phyloP scores from a whole-genome alignment of 2,797 vertebrate species.

The Darevskia mixta region DNA sequence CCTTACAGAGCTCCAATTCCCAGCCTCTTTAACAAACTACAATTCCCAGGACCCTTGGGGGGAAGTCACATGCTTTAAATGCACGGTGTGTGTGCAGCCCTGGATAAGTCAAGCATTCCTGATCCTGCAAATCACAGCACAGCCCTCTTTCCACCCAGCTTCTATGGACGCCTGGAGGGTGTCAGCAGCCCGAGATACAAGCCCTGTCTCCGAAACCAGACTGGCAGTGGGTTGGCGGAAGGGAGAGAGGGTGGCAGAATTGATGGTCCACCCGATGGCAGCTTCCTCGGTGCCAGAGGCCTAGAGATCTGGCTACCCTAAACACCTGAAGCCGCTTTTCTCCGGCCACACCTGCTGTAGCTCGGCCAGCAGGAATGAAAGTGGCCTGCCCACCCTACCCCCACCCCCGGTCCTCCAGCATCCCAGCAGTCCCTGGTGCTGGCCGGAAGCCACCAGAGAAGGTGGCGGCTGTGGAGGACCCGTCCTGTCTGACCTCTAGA shows the following conservation, averaged over 20 bases:
- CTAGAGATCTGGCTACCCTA: not conserved
- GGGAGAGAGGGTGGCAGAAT: too few species aligned
- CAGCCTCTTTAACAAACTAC: too few species aligned
- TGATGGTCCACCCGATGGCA: not conserved
- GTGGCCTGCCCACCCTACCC: too few species aligned
- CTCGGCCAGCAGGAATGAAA: not conserved
- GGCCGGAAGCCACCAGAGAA: not conserved
- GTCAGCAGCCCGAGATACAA: not conserved
- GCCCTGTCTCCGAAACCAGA: too few species aligned
- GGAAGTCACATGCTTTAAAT: too few species aligned
- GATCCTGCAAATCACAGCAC: too few species aligned
- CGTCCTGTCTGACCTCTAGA: conserved; percentile 25
- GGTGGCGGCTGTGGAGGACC: not conserved
- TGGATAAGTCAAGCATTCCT: too few species aligned
- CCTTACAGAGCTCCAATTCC: too few species aligned
- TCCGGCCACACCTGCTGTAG: not conserved
- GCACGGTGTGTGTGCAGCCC: too few species aligned
- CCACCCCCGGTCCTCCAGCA: not conserved
- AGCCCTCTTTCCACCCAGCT: not conserved
- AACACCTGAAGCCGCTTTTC: not conserved
- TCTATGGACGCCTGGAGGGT: not conserved
- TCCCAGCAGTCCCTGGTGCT: not conserved
- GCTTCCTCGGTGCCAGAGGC: not conserved
- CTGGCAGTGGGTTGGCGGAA: accelerated
- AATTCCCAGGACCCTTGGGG: too few species aligned